These are phyloP conservation scores for silkworm (Bombyx mori) DNA, from an alignment of 1,140 invertebrate species.

Conservation along the genomic window ASM3026992v2 NC_085107.1:6108501-6109000, in stretches of 20 bases:
- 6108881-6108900: conserved; percentile 32
- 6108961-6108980: conserved; percentile 8
- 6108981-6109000: too few species aligned
- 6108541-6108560: conserved; percentile 2
- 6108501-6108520: conserved; percentile 7
- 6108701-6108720: conserved; percentile 16
- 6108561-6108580: conserved; percentile 4
- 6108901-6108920: conserved; percentile 16
- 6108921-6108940: conserved; percentile 16
- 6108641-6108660: conserved; percentile 11
- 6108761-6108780: not conserved
- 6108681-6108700: conserved; percentile 16
- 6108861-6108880: conserved; percentile 70
- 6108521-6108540: conserved; percentile 9
- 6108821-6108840: conserved; percentile 45
- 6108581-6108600: conserved; percentile 13
- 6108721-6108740: conserved; percentile 21
- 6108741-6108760: conserved; percentile 12
- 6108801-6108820: not conserved
- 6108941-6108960: conserved; percentile 21
- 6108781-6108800: not conserved
- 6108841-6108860: conserved; percentile 72
- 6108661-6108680: conserved; percentile 15
- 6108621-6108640: conserved; percentile 28
- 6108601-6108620: conserved; percentile 13